These are phyloP conservation scores for Pristionchus maxplancki DNA, from an alignment of 2,888 invertebrate species.

Conservation along the genomic window DNA sequence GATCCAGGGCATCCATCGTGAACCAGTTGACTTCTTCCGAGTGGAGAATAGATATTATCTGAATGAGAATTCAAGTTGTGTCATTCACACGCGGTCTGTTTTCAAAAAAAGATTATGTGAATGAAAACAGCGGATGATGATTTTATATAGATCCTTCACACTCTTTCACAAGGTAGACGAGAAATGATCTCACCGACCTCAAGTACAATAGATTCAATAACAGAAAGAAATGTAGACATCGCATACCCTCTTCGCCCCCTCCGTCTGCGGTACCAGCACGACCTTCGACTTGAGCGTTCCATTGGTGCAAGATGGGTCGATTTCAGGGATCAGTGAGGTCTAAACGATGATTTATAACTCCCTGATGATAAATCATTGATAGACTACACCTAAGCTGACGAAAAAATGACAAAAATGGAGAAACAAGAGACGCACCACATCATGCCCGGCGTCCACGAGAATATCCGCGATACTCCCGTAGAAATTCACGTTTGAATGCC, in stretches of 20 bases:
- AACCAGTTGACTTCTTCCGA: slow-evolving; percentile 6
- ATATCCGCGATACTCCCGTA: slow-evolving; percentile 32
- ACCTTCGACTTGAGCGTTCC: slow-evolving; percentile 32
- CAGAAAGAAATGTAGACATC: too few relatives aligned
- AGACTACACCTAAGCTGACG: not conserved
- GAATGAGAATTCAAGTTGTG: not conserved
- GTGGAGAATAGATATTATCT: not conserved
- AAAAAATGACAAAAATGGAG: not conserved
- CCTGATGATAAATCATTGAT: not conserved
- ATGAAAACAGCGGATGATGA: too few relatives aligned
- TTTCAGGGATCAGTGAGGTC: slow-evolving; percentile 32
- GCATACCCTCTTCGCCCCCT: not conserved
- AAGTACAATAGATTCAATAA: too few relatives aligned
- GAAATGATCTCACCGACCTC: too few relatives aligned
- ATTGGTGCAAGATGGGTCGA: not conserved
- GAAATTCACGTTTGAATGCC: not conserved
- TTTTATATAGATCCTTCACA: too few relatives aligned
- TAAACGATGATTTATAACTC: not conserved
- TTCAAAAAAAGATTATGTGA: too few relatives aligned
- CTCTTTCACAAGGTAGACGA: too few relatives aligned
- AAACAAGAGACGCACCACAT: not conserved
- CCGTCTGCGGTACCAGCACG: not conserved
- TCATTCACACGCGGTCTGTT: too few relatives aligned
- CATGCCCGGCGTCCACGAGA: slow-evolving; percentile 24
- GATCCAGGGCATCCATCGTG: not conserved